Conservation (phyloP, 37 sponge, comb jelly and placozoan species). For the Beroe ovata region DNA sequence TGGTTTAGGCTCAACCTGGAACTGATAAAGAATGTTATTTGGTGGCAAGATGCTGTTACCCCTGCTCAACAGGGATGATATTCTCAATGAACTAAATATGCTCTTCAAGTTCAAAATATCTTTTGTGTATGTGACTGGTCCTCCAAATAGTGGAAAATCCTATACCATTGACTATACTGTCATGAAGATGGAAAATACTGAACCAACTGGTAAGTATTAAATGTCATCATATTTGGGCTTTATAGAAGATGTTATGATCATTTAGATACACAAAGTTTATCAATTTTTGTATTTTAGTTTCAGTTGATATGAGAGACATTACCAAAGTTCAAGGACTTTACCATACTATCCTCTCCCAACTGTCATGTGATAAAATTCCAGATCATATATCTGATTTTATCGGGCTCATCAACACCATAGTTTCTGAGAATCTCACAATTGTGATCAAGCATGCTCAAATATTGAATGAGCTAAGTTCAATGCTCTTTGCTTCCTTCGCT, state of each 20-base stretch:
- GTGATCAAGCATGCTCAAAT: conserved; percentile 16
- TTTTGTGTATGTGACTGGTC: conserved; percentile 7
- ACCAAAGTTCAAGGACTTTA: conserved; percentile 18
- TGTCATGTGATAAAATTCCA: background rate
- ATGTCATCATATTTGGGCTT: too few species aligned
- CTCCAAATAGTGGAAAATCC: conserved; percentile 3
- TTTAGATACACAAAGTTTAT: background rate
- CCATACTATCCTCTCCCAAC: conserved; percentile 10
- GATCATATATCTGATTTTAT: conserved; percentile 30
- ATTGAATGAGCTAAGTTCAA: conserved; percentile 7
- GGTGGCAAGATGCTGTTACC: too few species aligned
- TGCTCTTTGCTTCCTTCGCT: conserved; percentile 9
- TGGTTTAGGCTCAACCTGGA: too few species aligned
- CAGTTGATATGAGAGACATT: conserved; percentile 40
- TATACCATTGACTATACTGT: background rate
- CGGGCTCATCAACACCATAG: background rate
- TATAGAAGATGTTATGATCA: too few species aligned
- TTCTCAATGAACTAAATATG: background rate
- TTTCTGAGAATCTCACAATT: background rate
- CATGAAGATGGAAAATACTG: background rate
- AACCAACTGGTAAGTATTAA: background rate
- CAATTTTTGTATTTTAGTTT: background rate
- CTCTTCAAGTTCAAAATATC: background rate
- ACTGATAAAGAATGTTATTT: too few species aligned
- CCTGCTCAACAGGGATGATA: background rate